phyloP scores from a whole-genome alignment of 2,888 invertebrate species.

The Athalia cordata region DNA sequence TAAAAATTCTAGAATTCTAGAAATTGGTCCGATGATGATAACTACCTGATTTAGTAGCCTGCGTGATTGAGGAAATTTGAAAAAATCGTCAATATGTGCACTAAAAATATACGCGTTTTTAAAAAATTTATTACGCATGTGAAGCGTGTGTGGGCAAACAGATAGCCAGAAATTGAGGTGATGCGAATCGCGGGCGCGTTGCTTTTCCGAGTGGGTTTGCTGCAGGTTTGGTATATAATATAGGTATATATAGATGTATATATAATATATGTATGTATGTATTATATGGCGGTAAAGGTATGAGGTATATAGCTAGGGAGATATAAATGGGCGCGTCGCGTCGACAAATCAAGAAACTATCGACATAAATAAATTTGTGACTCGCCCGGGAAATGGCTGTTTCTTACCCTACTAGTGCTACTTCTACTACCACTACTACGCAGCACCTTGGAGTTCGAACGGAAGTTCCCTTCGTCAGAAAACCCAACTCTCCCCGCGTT shows the following conservation, averaged over 20 bases:
- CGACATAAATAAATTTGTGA: slow-evolving; percentile 74
- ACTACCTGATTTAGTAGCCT: too few relatives aligned
- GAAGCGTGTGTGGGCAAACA: neutral
- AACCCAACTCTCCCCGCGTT: too few relatives aligned
- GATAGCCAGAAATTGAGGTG: neutral
- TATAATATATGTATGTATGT: too few relatives aligned
- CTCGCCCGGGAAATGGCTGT: slow-evolving; percentile 61
- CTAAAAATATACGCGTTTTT: too few relatives aligned
- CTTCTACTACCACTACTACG: too few relatives aligned
- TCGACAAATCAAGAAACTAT: slow-evolving; percentile 74
- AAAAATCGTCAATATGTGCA: neutral
- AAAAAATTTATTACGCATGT: too few relatives aligned
- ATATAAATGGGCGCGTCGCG: slow-evolving; percentile 72
- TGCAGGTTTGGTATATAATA: too few relatives aligned
- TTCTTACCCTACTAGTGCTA: neutral
- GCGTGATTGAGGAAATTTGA: neutral
- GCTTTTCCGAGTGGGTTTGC: too few relatives aligned
- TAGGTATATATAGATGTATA: too few relatives aligned
- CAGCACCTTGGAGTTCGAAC: neutral
- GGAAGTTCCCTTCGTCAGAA: too few relatives aligned
- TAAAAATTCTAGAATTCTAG: too few relatives aligned
- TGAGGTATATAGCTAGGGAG: slow-evolving; percentile 53
- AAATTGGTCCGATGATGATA: too few relatives aligned
- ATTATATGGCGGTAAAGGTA: neutral
- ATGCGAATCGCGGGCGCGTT: slow-evolving; percentile 1